Base-by-base conservation (phyloP, 2,888 invertebrate species). In the Leptopilina drosophilae region DNA sequence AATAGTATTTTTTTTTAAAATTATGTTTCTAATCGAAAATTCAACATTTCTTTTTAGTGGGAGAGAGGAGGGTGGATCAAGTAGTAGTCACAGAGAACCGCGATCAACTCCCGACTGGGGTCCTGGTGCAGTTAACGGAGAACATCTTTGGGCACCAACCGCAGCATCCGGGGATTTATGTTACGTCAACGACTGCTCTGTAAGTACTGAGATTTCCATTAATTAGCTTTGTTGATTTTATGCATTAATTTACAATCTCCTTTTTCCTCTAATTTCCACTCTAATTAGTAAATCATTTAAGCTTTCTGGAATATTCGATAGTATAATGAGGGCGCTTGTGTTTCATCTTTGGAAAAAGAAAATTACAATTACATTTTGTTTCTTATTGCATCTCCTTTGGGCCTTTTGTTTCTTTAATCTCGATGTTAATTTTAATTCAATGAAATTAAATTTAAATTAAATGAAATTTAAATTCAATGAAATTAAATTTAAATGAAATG, bases 111-210 rank as follows among this genome's bases (percentile, higher is more conserved):
- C 97, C 20, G 97, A 97, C 92, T 98, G 97, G 97, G 94, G 95
- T 82, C 96, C 97, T 88, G 93, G 93, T 79, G 98, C 98, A n/a
- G 92, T 96, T 88, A 97, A 97, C 92, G 97, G 97, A 59, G 98
- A 98, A 90, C 98, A 98, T 92, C 95, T 97, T 85, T 98, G 98
- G 98, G 95, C 96, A 83, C 96, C 97, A 82, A 97, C 97, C 78
- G 96, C 97, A 79, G 96, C 96, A 79, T 98, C 98, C 76, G 98
- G 98, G 40, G 98, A 98, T 92, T 96, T 97, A 92, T 98, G 98
- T 92, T 98, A 98, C 92, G 96, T 97, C 78, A 97, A 97, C 85
- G 97, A 98, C 90, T 98, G 98, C 92, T 95, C 95, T 93, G 97
- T 97, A 92, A 93, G 94, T 92, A 9, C 33, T n/a, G 12, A n/a